Evolutionary conservation across 2,888 invertebrate species (phyloP).

Genomic region (Flabesymbios commensalis): DNA sequence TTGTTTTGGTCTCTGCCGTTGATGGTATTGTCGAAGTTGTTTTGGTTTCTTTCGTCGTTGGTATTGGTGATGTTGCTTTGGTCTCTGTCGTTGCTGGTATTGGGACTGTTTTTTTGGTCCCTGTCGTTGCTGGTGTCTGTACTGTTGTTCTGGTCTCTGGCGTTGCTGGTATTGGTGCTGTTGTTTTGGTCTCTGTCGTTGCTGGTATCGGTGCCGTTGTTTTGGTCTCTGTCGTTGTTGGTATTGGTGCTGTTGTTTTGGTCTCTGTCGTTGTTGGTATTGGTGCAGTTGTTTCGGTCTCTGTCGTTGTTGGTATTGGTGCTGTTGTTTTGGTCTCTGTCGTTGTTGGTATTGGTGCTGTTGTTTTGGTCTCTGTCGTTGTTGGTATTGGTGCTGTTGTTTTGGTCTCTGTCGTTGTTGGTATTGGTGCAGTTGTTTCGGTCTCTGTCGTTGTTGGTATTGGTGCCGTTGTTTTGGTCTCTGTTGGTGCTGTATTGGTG

Average conservation of each 20-base stretch:
- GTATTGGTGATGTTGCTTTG: constrained; percentile 1
- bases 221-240: not conserved
- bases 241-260: not conserved
- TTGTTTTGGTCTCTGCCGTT: no score
- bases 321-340: no score
- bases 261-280: not conserved
- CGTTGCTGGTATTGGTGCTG: not conserved
- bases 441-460: no score
- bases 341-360: no score
- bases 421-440: no score
- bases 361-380: no score
- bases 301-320: no score
- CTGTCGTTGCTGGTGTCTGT: not conserved
- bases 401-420: no score
- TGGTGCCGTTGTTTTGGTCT: no score
- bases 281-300: no score
- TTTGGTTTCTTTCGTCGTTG: not conserved
- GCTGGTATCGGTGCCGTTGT: not conserved
- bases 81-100: constrained; percentile 1
- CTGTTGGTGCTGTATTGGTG: no score
- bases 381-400: no score
- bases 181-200: not conserved
- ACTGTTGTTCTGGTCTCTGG: not conserved
- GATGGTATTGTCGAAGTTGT: constrained; percentile 4
- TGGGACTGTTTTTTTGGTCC: not conserved